Evolutionary conservation across 2,113 vertebrate genomes (phyloP).

Genomic region (Saimiri boliviensis): DNA sequence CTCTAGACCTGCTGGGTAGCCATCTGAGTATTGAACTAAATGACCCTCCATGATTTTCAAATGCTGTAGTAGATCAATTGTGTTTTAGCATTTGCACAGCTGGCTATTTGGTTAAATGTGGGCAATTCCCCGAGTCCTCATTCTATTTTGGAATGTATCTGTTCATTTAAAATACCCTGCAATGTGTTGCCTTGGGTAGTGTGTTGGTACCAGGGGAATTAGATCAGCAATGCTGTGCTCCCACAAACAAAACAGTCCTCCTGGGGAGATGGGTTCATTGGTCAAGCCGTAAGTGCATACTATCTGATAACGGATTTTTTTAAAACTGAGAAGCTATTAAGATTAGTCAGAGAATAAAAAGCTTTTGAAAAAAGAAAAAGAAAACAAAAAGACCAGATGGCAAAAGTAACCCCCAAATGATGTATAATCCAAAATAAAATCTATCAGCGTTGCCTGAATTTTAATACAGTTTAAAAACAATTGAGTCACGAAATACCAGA

Average conservation of each 20-base stretch:
- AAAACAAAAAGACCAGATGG: not conserved
- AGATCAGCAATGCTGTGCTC: slow-evolving; percentile 2
- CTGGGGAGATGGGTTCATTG: not conserved
- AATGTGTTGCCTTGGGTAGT: not conserved
- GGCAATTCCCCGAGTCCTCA: slow-evolving; percentile 69
- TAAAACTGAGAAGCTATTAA: slow-evolving; percentile 26
- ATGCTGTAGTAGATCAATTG: slow-evolving; percentile 54
- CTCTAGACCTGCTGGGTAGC: slow-evolving; percentile 46
- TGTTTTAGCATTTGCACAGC: slow-evolving; percentile 67
- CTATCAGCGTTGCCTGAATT: not conserved
- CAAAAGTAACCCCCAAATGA: not conserved
- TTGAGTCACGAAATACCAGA: not conserved
- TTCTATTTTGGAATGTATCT: slow-evolving; percentile 71
- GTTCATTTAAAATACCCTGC: slow-evolving; percentile 52
- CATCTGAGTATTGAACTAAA: slow-evolving; percentile 65
- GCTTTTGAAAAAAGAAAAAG: not conserved
- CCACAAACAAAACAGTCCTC: slow-evolving; percentile 26
- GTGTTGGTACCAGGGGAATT: slow-evolving; percentile 35
- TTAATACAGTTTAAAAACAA: not conserved
- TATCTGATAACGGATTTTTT: slow-evolving; percentile 5
- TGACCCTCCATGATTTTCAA: slow-evolving; percentile 58
- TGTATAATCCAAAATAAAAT: not conserved
- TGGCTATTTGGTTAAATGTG: slow-evolving; percentile 74
- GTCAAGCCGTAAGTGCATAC: not conserved
- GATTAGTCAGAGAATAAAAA: not conserved